phyloP scores from a whole-genome alignment of 30 jellyfish, hydroid and myxozoan species.

The Hydra vulgaris region DNA sequence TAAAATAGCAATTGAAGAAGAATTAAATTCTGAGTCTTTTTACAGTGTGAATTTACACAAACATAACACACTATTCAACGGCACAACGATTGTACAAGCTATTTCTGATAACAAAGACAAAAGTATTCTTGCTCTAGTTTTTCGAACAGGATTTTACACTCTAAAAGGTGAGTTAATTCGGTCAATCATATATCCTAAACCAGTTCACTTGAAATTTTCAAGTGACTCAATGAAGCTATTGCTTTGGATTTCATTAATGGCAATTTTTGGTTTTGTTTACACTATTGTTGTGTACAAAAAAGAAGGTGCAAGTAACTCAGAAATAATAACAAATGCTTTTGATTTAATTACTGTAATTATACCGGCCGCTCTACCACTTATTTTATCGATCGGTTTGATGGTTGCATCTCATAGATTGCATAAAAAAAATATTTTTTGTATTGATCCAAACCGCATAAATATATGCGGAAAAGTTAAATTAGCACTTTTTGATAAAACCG shows the following conservation, averaged over 20 bases:
- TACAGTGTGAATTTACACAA: conserved; percentile 4
- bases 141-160: conserved; percentile 40
- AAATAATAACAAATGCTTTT: background rate
- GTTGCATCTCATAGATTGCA: conserved; percentile 16
- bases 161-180: conserved; percentile 35
- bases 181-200: conserved; percentile 24
- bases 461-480: conserved; percentile 24
- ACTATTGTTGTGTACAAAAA: conserved; percentile 8
- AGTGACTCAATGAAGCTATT: conserved; percentile 31
- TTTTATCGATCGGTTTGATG: conserved; percentile 23
- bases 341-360: conserved; percentile 27
- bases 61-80: conserved; percentile 28
- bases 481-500: conserved; percentile 42
- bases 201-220: conserved; percentile 15
- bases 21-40: background rate
- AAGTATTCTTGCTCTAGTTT: conserved; percentile 16
- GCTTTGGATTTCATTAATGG: conserved; percentile 13
- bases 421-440: conserved; percentile 12
- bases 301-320: conserved; percentile 11
- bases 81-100: conserved; percentile 41
- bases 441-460: conserved; percentile 32
- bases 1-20: conserved; percentile 6
- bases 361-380: conserved; percentile 42
- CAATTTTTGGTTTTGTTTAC: conserved; percentile 26
- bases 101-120: conserved; percentile 2